Percentiles rank a stretch among this genome's conserved stretches.
These are phyloP conservation scores for Lophius piscatorius DNA, from an alignment of 2,113 vertebrate genomes.

Conservation along the genomic window DNA sequence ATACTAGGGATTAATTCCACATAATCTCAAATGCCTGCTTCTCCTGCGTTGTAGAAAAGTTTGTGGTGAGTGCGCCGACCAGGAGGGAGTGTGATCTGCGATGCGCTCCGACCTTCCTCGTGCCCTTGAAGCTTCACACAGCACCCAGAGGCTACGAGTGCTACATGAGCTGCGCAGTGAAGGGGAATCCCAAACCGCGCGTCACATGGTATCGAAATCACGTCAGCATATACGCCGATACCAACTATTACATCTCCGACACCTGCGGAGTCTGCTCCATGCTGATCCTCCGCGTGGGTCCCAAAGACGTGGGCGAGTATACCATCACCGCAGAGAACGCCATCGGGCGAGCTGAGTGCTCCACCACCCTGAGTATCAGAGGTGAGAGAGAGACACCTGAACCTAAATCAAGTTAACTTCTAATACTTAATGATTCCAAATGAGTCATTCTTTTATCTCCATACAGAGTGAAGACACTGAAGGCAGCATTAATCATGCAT, in stretches of 20 bases:
- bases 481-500: no score
- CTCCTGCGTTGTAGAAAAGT: slow-evolving; percentile 68
- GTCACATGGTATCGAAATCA: slow-evolving; percentile 86
- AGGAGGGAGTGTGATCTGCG: slow-evolving; percentile 71
- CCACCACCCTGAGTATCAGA: slow-evolving; percentile 81
- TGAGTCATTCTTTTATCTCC: slow-evolving; percentile 2
- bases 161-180: slow-evolving; percentile 88
- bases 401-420: no score
- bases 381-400: slow-evolving; percentile 74
- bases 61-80: slow-evolving; percentile 57
- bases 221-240: slow-evolving; percentile 78
- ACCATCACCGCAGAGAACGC: slow-evolving; percentile 80
- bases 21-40: neutral
- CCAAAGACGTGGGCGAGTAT: slow-evolving; percentile 83
- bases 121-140: slow-evolving; percentile 81
- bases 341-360: slow-evolving; percentile 79
- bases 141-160: slow-evolving; percentile 85
- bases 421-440: neutral
- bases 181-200: slow-evolving; percentile 81
- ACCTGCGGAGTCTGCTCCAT: slow-evolving; percentile 88
- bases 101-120: slow-evolving; percentile 82
- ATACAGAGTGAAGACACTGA: slow-evolving; percentile 67
- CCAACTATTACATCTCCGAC: slow-evolving; percentile 80
- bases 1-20: no score
- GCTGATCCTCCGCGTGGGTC: slow-evolving; percentile 79